These are phyloP conservation scores for Centropus unirufus DNA, from an alignment of 2,113 vertebrate species.

Conservation along the genomic window DNA sequence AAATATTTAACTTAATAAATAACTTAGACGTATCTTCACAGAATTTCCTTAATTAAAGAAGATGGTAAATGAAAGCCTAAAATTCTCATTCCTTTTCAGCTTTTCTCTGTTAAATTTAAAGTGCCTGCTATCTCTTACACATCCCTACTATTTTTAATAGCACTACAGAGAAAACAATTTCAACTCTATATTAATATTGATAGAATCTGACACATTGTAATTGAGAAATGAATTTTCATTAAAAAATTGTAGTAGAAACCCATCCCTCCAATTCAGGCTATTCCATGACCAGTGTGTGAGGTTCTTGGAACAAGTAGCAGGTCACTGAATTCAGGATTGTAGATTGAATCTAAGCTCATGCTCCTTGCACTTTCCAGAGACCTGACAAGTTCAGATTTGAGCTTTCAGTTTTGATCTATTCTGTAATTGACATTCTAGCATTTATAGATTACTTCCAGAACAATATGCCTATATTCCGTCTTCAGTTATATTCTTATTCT, in stretches of 20 bases:
- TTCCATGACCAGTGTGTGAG: background rate
- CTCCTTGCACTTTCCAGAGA: background rate
- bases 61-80: background rate
- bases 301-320: background rate
- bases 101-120: background rate
- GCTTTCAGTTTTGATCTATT: background rate
- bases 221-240: background rate
- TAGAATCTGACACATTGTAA: background rate
- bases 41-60: background rate
- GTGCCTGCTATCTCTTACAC: background rate
- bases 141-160: background rate
- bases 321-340: background rate
- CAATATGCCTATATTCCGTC: background rate
- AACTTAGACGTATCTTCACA: background rate
- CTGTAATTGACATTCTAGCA: background rate
- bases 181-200: background rate
- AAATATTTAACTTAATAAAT: background rate
- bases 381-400: background rate
- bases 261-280: background rate
- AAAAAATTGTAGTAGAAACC: background rate
- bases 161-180: background rate
- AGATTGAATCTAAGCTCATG: background rate
- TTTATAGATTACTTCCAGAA: background rate
- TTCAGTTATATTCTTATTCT: constrained; percentile 2
- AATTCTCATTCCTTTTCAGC: background rate